These are phyloP conservation scores for Myocastor coypus DNA, from an alignment of 2,113 vertebrate species.

Conservation along the genomic window DNA sequence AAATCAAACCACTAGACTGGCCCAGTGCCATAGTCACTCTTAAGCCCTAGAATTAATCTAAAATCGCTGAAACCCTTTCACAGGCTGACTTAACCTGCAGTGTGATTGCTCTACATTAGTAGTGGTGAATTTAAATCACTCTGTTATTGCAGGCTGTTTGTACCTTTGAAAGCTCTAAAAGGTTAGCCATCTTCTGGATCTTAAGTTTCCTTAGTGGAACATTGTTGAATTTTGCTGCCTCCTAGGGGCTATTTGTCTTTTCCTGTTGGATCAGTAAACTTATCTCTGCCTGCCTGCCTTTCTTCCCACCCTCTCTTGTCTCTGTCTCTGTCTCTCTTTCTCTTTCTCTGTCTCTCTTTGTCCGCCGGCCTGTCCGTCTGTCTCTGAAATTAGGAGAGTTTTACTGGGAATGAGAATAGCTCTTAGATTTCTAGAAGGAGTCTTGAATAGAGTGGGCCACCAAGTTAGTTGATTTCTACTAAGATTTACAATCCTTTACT, in stretches of 20 bases:
- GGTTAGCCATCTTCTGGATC: background rate
- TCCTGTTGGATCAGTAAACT: background rate
- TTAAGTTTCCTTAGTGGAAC: background rate
- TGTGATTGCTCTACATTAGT: background rate
- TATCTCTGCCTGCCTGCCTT: background rate
- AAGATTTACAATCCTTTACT: constrained; percentile 1
- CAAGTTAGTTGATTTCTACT: constrained; percentile 46
- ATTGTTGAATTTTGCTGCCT: constrained; percentile 52
- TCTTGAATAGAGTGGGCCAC: background rate
- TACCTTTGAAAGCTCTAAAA: background rate
- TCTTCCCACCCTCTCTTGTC: too few species aligned
- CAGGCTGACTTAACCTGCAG: constrained; percentile 3
- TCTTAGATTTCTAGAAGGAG: background rate
- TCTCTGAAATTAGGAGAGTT: background rate
- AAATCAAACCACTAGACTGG: constrained; percentile 15
- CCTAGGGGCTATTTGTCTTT: constrained; percentile 5
- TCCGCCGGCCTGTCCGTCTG: background rate
- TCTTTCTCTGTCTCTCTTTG: too few species aligned
- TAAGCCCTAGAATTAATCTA: constrained; percentile 34
- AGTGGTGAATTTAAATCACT: background rate
- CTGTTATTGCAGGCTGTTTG: background rate
- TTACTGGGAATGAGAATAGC: background rate
- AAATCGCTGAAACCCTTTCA: constrained; percentile 12
- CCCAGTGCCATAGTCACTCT: background rate
- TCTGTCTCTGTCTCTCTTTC: too few species aligned